These are phyloP conservation scores for Drosophila baimaii DNA, from an alignment of 1,140 invertebrate genomes.

Conservation along the genomic window DNA sequence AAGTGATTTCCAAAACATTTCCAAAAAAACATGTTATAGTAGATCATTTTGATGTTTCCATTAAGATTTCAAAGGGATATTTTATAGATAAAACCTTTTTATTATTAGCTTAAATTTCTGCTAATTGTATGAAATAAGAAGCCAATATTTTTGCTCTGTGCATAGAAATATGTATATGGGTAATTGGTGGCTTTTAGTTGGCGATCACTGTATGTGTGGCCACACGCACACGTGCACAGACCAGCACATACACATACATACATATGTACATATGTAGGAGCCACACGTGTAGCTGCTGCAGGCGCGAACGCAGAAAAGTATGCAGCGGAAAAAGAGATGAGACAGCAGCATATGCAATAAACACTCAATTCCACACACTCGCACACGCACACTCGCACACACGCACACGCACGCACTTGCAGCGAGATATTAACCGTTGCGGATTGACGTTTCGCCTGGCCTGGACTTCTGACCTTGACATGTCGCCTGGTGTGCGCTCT, in stretches of 20 bases:
- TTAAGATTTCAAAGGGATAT: too few relatives aligned
- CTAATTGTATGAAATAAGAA: not conserved
- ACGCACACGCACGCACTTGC: constrained; percentile 13
- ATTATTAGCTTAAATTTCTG: too few relatives aligned
- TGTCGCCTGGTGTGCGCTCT: constrained; percentile 43
- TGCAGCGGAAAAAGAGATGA: constrained; percentile 29
- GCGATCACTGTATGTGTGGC: constrained; percentile 10
- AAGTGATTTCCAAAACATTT: too few relatives aligned
- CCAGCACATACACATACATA: not conserved
- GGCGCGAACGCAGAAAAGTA: constrained; percentile 57
- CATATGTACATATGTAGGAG: too few relatives aligned
- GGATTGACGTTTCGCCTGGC: constrained; percentile 44
- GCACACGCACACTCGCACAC: not conserved
- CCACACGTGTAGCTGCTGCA: constrained; percentile 21
- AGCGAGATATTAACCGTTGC: constrained; percentile 48
- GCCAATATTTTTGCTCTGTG: not conserved
- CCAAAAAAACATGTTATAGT: too few relatives aligned
- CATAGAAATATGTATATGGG: too few relatives aligned
- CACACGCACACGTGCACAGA: constrained; percentile 5
- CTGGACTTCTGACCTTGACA: constrained; percentile 61
- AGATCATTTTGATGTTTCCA: too few relatives aligned
- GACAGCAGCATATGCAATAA: constrained; percentile 47
- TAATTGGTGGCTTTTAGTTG: not conserved
- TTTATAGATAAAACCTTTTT: too few relatives aligned
- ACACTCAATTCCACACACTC: constrained; percentile 37